Evolutionary conservation across 1,140 invertebrate species (phyloP).

Genomic region (Drosophila punjabiensis): DNA sequence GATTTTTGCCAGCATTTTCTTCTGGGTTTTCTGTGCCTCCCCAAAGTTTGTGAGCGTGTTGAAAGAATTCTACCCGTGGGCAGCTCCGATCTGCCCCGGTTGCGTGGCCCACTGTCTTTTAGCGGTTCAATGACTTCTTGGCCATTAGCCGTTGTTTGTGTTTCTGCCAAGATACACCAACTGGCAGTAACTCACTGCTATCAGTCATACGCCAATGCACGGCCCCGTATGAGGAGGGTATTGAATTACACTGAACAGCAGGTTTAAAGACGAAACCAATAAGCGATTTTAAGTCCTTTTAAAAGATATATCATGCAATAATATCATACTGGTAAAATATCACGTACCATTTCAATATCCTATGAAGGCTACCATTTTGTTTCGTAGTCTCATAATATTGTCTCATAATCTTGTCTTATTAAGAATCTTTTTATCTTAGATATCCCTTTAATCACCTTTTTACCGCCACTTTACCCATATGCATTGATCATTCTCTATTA

Average conservation of each 20-base stretch:
- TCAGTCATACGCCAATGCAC: constrained; percentile 80
- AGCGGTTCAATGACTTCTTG: constrained; percentile 73
- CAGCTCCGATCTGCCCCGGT: constrained; percentile 15
- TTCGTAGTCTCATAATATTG: neutral
- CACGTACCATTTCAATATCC: too few species aligned
- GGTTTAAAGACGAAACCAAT: neutral
- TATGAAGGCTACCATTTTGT: neutral
- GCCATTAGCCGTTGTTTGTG: constrained; percentile 55
- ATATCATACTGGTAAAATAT: neutral
- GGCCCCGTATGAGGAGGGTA: constrained; percentile 45
- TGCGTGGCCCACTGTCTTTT: constrained; percentile 38
- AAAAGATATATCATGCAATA: too few species aligned
- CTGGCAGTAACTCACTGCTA: constrained; percentile 65
- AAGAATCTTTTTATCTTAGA: constrained; percentile 6
- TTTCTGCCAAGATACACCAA: constrained; percentile 57
- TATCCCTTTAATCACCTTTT: constrained; percentile 21
- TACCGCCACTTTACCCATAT: constrained; percentile 17
- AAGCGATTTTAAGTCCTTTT: neutral
- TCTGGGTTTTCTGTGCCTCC: constrained; percentile 2
- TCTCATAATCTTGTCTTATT: constrained; percentile 4
- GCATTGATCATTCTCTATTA: constrained; percentile 8
- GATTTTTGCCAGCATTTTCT: constrained; percentile 11
- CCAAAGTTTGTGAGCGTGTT: neutral
- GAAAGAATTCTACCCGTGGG: constrained; percentile 41
- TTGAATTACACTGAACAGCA: constrained; percentile 73